Conservation (phyloP, 2,888 invertebrate species). For the Teinopalpus imperialis region DNA sequence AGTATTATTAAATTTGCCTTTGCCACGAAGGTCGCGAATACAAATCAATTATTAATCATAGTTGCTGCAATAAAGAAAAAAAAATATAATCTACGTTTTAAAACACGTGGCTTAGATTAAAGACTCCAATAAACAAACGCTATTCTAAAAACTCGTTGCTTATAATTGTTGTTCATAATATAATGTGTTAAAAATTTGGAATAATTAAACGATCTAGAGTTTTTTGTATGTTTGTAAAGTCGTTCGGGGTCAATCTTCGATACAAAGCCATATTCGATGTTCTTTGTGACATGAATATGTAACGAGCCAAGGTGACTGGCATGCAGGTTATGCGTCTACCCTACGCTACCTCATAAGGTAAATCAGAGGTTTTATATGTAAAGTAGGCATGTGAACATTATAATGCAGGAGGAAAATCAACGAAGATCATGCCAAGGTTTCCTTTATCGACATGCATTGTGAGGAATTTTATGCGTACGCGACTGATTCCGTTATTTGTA, state of each 20-base stretch:
- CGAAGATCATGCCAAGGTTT: slow-evolving; percentile 3
- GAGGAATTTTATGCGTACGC: too few species aligned
- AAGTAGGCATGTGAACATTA: neutral
- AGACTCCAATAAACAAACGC: neutral
- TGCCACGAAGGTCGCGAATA: too few species aligned
- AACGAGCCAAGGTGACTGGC: neutral
- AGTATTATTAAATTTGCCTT: too few species aligned
- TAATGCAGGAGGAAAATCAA: slow-evolving; percentile 14
- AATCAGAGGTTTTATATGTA: slow-evolving; percentile 2
- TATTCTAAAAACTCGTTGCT: neutral
- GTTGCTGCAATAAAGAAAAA: too few species aligned
- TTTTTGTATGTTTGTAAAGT: too few species aligned
- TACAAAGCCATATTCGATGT: neutral
- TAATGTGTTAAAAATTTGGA: too few species aligned
- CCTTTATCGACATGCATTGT: neutral
- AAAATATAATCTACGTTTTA: too few species aligned
- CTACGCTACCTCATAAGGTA: slow-evolving; percentile 2
- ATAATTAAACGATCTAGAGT: too few species aligned
- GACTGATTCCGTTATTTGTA: too few species aligned
- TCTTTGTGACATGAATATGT: slow-evolving; percentile 15
- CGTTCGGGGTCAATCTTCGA: neutral
- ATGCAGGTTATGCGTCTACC: slow-evolving; percentile 4
- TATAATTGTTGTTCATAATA: too few species aligned
- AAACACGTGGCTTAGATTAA: neutral
- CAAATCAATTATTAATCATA: too few species aligned